Percentiles rank a stretch among this genome's conserved stretches.
These are phyloP conservation scores for Crotalus viridis DNA, from an alignment of 2,113 vertebrate species.

Conservation along the genomic window DNA sequence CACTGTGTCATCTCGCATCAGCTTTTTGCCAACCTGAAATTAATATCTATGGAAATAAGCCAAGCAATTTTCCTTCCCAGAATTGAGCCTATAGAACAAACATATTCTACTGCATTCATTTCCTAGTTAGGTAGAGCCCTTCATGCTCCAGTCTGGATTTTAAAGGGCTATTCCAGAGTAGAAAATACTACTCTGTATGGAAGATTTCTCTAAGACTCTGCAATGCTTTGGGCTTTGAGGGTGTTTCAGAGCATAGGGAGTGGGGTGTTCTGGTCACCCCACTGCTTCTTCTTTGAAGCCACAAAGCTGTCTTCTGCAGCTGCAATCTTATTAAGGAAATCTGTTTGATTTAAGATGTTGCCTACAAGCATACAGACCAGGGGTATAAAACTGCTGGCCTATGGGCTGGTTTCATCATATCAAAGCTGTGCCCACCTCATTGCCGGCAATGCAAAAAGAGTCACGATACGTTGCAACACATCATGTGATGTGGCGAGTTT, in stretches of 20 bases:
- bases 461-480: too few relatives aligned
- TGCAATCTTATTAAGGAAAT: not conserved
- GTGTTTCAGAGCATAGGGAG: not conserved
- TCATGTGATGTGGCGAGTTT: too few relatives aligned
- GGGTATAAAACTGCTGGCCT: too few relatives aligned
- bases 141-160: not conserved
- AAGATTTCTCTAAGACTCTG: not conserved
- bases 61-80: not conserved
- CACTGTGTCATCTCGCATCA: not conserved
- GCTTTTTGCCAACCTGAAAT: constrained; percentile 5
- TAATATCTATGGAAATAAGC: constrained; percentile 8
- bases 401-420: too few relatives aligned
- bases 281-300: not conserved
- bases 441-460: too few relatives aligned
- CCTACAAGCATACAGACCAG: not conserved
- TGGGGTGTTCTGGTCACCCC: not conserved
- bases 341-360: not conserved
- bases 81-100: not conserved
- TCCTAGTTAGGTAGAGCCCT: not conserved
- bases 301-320: not conserved
- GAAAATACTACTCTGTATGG: not conserved
- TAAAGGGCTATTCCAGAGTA: not conserved
- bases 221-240: not conserved
- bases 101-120: not conserved
- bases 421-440: too few relatives aligned